Evolutionary conservation across 2,888 invertebrate genomes (phyloP).

Genomic region (Ceriagrion tenellum): DNA sequence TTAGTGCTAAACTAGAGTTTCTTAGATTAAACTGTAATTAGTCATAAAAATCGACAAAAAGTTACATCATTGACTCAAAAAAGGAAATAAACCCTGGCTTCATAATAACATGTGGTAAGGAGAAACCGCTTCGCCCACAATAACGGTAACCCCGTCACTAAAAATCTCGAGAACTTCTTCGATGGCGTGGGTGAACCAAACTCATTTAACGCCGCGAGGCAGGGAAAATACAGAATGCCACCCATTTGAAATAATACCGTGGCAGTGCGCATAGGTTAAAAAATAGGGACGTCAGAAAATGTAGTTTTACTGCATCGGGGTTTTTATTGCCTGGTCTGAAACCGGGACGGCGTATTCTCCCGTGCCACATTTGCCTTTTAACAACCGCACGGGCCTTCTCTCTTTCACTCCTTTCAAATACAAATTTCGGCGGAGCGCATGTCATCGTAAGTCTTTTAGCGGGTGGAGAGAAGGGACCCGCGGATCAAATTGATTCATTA

Average conservation of each 20-base stretch:
- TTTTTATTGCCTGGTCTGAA: not conserved
- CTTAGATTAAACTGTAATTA: too few species aligned
- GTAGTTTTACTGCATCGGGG: not conserved
- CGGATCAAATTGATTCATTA: conserved; percentile 8
- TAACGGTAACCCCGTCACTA: not conserved
- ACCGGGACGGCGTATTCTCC: not conserved
- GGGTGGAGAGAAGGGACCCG: not conserved
- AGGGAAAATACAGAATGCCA: not conserved
- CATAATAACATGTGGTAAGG: too few species aligned
- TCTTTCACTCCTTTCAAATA: not conserved
- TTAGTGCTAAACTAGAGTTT: too few species aligned
- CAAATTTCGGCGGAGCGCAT: not conserved
- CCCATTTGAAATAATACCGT: not conserved
- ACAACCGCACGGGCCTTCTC: not conserved
- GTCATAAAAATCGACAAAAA: too few species aligned
- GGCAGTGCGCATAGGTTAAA: not conserved
- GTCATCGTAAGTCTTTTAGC: conserved; percentile 9
- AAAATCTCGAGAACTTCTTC: not conserved
- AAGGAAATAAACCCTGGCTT: too few species aligned
- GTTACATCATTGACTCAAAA: too few species aligned
- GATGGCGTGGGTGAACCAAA: not conserved
- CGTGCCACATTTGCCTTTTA: not conserved
- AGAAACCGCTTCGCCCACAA: not conserved
- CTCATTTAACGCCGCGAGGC: not conserved
- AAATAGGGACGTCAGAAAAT: not conserved